phyloP scores from a whole-genome alignment of 2,113 vertebrate species.

The Laticauda laticaudata region DNA sequence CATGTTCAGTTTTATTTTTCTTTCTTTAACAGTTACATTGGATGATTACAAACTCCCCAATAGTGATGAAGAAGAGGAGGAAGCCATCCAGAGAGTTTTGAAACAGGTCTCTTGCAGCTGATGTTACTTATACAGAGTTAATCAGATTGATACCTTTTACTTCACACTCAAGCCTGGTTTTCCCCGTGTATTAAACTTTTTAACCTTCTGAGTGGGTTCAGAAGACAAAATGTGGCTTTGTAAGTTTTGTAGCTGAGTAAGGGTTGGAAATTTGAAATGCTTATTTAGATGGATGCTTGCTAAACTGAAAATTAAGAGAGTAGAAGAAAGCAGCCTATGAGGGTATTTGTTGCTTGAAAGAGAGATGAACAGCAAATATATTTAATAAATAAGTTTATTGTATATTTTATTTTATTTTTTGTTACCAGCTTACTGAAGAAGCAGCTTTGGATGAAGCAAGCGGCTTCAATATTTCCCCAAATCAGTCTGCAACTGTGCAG shows the following conservation, averaged over 20 bases:
- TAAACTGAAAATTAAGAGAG: slow-evolving; percentile 9
- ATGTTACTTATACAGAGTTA: slow-evolving; percentile 17
- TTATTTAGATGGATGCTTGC: not conserved
- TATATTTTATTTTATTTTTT: not conserved
- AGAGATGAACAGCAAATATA: not conserved
- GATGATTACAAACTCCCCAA: slow-evolving; percentile 79
- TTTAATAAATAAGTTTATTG: not conserved
- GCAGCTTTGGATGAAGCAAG: slow-evolving; percentile 86
- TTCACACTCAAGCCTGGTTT: slow-evolving; percentile 6
- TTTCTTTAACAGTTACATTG: slow-evolving; percentile 76
- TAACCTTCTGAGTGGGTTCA: not conserved
- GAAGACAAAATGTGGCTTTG: not conserved
- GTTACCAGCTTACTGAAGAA: slow-evolving; percentile 86
- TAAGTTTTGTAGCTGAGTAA: not conserved
- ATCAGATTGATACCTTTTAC: not conserved
- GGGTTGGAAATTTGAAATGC: not conserved
- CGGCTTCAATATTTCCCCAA: slow-evolving; percentile 89
- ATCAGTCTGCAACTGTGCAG: slow-evolving; percentile 58
- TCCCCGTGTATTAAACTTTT: not conserved
- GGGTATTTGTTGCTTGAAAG: not conserved
- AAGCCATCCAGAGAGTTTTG: slow-evolving; percentile 81
- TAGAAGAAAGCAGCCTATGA: not conserved
- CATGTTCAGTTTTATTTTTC: not conserved
- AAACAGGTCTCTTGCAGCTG: slow-evolving; percentile 77
- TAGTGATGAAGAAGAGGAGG: slow-evolving; percentile 91